These are phyloP conservation scores for Timema cristinae DNA, from an alignment of 2,888 invertebrate genomes.

Conservation along the genomic window DNA sequence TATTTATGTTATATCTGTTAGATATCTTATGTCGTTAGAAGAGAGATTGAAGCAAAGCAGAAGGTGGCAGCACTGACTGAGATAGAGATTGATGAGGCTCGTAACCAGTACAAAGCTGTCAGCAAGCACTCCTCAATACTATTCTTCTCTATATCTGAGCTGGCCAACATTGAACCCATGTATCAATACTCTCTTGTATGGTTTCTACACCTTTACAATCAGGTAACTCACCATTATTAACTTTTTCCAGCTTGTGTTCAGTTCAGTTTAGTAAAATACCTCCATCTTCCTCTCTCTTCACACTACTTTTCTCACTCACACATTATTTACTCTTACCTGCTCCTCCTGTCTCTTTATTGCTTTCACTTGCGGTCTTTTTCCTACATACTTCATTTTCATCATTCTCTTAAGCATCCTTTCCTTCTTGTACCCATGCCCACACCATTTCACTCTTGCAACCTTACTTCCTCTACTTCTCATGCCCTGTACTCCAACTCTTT, in stretches of 20 bases:
- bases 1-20: constrained; percentile 26
- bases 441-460: no score
- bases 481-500: no score
- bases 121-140: constrained; percentile 79
- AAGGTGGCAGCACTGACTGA: constrained; percentile 77
- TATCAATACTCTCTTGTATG: constrained; percentile 90
- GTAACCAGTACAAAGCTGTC: constrained; percentile 83
- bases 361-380: background rate
- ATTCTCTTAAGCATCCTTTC: no score
- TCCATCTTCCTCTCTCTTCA: background rate
- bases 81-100: constrained; percentile 78
- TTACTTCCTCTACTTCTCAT: no score
- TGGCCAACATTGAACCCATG: constrained; percentile 91
- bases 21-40: constrained; percentile 70
- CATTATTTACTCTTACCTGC: background rate
- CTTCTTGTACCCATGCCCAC: no score
- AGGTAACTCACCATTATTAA: constrained; percentile 43
- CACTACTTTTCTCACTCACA: background rate
- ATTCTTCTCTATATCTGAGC: constrained; percentile 89
- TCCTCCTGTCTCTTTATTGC: background rate
- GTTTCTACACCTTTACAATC: constrained; percentile 85
- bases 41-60: constrained; percentile 89
- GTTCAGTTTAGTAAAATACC: background rate
- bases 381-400: no score
- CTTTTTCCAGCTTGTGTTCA: no score